phyloP scores from a whole-genome alignment of 2,797 vertebrate species.

The Yasuhikotakia modesta region DNA sequence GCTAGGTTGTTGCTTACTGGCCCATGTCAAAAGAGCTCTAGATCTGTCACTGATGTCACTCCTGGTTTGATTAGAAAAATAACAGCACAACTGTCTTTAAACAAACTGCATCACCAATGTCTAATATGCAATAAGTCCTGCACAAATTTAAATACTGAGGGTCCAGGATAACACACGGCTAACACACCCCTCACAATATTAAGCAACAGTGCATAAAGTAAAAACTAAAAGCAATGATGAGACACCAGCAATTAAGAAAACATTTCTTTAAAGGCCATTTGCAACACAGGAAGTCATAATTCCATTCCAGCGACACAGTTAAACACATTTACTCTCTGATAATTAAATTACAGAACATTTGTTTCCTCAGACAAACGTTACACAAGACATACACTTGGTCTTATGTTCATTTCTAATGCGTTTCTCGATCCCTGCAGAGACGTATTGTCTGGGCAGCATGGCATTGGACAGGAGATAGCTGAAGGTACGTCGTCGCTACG shows the following conservation, averaged over 20 bases:
- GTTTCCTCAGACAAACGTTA: slow-evolving; percentile 40
- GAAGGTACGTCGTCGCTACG: slow-evolving; percentile 68
- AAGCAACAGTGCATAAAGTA: too few relatives aligned
- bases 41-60: too few relatives aligned
- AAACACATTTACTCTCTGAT: slow-evolving; percentile 42
- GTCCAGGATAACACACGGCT: too few relatives aligned
- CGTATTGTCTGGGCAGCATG: slow-evolving; percentile 71
- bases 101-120: too few relatives aligned
- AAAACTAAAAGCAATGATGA: not conserved
- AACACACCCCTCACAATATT: too few relatives aligned
- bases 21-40: too few relatives aligned
- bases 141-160: too few relatives aligned
- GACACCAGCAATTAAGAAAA: not conserved
- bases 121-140: too few relatives aligned
- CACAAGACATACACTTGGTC: slow-evolving; percentile 20
- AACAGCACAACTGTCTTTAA: too few relatives aligned
- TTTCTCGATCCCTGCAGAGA: slow-evolving; percentile 52
- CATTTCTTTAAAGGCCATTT: not conserved
- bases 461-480: slow-evolving; percentile 71
- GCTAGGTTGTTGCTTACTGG: too few relatives aligned
- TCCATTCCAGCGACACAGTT: slow-evolving; percentile 19
- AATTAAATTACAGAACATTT: slow-evolving; percentile 50
- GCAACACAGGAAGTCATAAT: slow-evolving; percentile 13
- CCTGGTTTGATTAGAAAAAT: too few relatives aligned
- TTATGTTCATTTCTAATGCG: slow-evolving; percentile 52